phyloP scores from a whole-genome alignment of 2,888 invertebrate genomes.

The Eupithecia pulchellata region DNA sequence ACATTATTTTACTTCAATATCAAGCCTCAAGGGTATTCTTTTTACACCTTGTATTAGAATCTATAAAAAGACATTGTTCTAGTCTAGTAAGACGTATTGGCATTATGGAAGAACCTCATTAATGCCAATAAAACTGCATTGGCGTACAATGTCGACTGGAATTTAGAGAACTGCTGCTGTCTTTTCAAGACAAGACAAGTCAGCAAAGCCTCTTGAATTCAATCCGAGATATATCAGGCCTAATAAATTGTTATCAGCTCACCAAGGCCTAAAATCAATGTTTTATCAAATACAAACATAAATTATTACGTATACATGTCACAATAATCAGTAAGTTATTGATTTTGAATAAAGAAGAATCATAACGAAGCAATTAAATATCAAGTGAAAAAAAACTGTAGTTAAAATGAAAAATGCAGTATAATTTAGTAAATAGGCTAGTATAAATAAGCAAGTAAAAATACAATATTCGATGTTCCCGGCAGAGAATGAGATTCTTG shows the following conservation, averaged over 20 bases:
- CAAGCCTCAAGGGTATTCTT: constrained; percentile 35
- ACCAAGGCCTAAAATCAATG: constrained; percentile 21
- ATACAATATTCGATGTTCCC: constrained; percentile 47
- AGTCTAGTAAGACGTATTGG: constrained; percentile 38
- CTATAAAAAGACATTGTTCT: constrained; percentile 41
- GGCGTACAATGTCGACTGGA: constrained; percentile 35
- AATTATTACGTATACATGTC: neutral
- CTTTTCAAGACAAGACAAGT: constrained; percentile 27
- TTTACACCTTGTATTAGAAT: constrained; percentile 41
- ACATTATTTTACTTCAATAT: constrained; percentile 38
- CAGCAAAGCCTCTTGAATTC: constrained; percentile 22
- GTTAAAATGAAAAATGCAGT: constrained; percentile 44
- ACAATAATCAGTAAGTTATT: neutral
- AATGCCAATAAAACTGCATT: constrained; percentile 38
- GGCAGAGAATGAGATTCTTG: constrained; percentile 49
- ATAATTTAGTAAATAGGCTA: constrained; percentile 47
- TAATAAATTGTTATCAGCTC: constrained; percentile 34
- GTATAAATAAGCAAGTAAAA: constrained; percentile 42
- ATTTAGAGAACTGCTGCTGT: constrained; percentile 25
- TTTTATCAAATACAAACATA: constrained; percentile 11
- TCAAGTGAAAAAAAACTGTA: constrained; percentile 44
- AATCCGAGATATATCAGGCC: constrained; percentile 30
- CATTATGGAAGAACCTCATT: constrained; percentile 39
- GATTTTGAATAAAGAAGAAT: constrained; percentile 15
- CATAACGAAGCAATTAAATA: constrained; percentile 34